phyloP scores from a whole-genome alignment of 2,888 invertebrate genomes.

The Agrochola lychnidis region DNA sequence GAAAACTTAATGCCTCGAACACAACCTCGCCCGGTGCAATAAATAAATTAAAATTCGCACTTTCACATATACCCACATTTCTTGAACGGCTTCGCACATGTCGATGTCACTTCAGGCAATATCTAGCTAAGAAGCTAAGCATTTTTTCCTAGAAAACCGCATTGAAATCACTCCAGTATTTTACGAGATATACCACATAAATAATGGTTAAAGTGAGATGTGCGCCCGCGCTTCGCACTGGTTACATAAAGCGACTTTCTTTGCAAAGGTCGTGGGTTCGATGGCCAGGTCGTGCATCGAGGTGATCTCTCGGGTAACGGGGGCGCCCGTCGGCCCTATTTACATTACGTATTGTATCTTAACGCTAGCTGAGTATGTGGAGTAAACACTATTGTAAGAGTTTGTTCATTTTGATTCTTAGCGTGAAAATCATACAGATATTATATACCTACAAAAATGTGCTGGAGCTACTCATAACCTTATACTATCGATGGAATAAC shows the following conservation, averaged over 20 bases:
- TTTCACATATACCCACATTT: conserved; percentile 16
- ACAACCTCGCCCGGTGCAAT: conserved; percentile 23
- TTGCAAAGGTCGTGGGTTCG: conserved; percentile 66
- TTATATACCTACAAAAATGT: background rate
- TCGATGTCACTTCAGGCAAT: background rate
- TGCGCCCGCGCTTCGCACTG: conserved; percentile 44
- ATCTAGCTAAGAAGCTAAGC: background rate
- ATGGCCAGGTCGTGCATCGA: conserved; percentile 60
- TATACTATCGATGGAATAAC: background rate
- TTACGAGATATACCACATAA: conserved; percentile 15
- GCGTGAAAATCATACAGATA: background rate
- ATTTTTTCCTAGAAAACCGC: background rate
- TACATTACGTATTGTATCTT: conserved; percentile 49
- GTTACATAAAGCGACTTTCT: conserved; percentile 63
- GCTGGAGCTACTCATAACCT: background rate
- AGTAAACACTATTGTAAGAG: background rate
- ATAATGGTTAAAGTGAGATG: conserved; percentile 25
- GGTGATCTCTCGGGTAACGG: conserved; percentile 58
- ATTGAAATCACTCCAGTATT: conserved; percentile 26
- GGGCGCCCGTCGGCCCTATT: conserved; percentile 43
- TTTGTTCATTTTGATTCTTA: background rate
- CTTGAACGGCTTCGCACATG: conserved; percentile 1
- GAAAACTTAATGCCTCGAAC: conserved; percentile 22
- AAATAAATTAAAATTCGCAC: conserved; percentile 23
- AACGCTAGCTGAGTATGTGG: conserved; percentile 18